Evolutionary conservation across 2,113 vertebrate genomes (phyloP).

Genomic region (Notarius quadriscutis): DNA sequence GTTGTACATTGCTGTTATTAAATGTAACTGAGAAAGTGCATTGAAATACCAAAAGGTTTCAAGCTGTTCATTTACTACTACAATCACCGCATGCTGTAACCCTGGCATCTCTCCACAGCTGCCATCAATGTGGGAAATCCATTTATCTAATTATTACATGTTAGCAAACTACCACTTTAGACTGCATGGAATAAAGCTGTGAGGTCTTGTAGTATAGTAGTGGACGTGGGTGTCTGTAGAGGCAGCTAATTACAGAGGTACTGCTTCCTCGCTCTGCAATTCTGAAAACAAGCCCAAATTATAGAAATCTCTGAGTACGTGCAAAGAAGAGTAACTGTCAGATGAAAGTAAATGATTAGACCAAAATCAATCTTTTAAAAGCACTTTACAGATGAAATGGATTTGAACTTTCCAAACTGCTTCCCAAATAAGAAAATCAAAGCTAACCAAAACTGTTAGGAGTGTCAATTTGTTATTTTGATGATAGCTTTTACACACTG

Average conservation of each 20-base stretch:
- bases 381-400: neutral
- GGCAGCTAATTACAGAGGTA: slow-evolving; percentile 33
- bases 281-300: slow-evolving; percentile 30
- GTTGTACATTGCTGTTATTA: neutral
- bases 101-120: slow-evolving; percentile 10
- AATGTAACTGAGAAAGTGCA: neutral
- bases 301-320: neutral
- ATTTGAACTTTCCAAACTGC: neutral
- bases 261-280: neutral
- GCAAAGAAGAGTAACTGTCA: neutral
- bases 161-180: slow-evolving; percentile 17
- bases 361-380: neutral
- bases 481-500: neutral
- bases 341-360: neutral
- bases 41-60: neutral
- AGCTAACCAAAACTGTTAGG: too few species aligned
- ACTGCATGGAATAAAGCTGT: slow-evolving; percentile 2
- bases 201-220: slow-evolving; percentile 15
- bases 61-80: neutral
- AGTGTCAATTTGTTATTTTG: neutral
- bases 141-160: slow-evolving; percentile 15
- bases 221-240: slow-evolving; percentile 1
- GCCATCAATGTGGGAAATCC: neutral
- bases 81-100: neutral
- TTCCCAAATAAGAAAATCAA: too few species aligned